Percentiles rank a stretch among this genome's conserved stretches.
phyloP scores from a whole-genome alignment of 2,888 invertebrate genomes.

The Dioctria rufipes region DNA sequence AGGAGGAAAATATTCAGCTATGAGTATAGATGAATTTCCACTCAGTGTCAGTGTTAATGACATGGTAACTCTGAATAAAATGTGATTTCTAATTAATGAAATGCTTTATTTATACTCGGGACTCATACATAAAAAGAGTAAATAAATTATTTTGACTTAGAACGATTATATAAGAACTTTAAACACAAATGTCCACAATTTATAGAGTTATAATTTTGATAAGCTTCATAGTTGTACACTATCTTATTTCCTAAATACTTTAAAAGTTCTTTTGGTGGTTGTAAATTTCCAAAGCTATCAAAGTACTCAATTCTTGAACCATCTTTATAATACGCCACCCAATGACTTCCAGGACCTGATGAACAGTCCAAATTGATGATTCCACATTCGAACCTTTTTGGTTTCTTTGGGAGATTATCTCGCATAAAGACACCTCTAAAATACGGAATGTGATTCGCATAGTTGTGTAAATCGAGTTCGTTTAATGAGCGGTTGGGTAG shows the following conservation, averaged over 20 bases:
- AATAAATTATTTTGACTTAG: too few species aligned
- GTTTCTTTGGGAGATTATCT: not conserved
- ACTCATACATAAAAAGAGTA: too few species aligned
- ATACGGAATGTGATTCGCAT: not conserved
- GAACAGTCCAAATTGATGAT: constrained; percentile 63
- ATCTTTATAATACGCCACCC: constrained; percentile 66
- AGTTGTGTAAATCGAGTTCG: not conserved
- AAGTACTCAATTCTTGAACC: constrained; percentile 63
- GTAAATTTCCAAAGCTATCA: constrained; percentile 60
- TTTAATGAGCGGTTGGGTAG: not conserved
- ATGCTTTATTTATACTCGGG: not conserved
- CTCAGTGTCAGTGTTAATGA: constrained; percentile 57
- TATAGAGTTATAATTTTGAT: too few species aligned
- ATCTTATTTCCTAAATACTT: too few species aligned
- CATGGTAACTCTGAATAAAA: constrained; percentile 53
- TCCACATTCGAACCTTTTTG: not conserved
- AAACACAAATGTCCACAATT: too few species aligned
- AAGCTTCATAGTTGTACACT: too few species aligned
- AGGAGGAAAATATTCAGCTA: too few species aligned
- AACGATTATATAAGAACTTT: constrained; percentile 47
- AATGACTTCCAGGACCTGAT: constrained; percentile 64
- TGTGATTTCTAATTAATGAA: not conserved
- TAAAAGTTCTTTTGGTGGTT: too few species aligned
- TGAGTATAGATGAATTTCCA: too few species aligned
- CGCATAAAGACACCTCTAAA: too few species aligned